These are phyloP conservation scores for Bilobella aurantiaca DNA, from an alignment of 1,140 invertebrate species.

Conservation along the genomic window DNA sequence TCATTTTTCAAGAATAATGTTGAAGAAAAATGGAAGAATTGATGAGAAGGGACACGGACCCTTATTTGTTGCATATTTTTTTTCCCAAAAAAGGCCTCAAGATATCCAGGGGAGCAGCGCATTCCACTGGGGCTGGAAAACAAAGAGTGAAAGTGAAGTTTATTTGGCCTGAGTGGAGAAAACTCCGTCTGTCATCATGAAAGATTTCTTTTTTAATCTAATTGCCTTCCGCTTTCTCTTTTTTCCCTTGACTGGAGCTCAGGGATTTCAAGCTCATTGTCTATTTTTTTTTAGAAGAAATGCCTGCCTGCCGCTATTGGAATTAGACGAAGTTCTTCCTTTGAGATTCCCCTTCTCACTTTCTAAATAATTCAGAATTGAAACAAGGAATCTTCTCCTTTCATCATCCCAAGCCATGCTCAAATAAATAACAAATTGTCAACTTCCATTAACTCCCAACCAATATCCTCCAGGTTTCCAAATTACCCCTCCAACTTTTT, in stretches of 20 bases:
- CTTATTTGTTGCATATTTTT: neutral
- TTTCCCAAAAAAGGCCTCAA: no score
- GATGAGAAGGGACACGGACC: neutral
- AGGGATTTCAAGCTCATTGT: conserved; percentile 5
- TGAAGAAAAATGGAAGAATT: neutral
- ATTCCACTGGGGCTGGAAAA: neutral
- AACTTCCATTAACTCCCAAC: conserved; percentile 7
- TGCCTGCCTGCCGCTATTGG: neutral
- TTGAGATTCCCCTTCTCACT: neutral
- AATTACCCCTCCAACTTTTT: conserved; percentile 3
- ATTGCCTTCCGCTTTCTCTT: conserved; percentile 8
- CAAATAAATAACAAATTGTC: conserved; percentile 9
- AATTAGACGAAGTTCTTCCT: neutral
- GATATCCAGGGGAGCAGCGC: no score
- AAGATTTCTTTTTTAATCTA: conserved; percentile 8
- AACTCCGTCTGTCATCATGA: conserved; percentile 4
- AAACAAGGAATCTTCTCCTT: conserved; percentile 7
- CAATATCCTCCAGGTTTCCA: conserved; percentile 4
- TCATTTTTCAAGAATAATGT: neutral
- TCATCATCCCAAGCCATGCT: neutral
- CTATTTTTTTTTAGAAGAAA: neutral
- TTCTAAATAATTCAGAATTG: conserved; percentile 5
- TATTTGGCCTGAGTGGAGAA: neutral
- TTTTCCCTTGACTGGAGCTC: conserved; percentile 5
- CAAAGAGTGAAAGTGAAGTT: conserved; percentile 1